These are phyloP conservation scores for Caenorhabditis remanei DNA, from an alignment of 1,140 invertebrate species.

Conservation along the genomic window DNA sequence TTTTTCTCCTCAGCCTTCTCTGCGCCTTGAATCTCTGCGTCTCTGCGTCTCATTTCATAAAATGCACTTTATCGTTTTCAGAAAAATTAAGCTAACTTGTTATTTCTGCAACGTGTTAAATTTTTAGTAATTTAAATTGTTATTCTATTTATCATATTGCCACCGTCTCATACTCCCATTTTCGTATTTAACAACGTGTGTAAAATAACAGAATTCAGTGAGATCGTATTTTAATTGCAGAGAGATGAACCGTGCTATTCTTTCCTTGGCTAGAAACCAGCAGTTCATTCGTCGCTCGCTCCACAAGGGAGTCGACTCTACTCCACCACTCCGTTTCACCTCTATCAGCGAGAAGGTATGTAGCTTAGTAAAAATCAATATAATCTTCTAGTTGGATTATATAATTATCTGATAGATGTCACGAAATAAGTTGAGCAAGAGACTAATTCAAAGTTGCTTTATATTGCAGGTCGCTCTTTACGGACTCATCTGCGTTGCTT, in stretches of 20 bases:
- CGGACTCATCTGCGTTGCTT: slow-evolving; percentile 63
- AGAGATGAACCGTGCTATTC: slow-evolving; percentile 58
- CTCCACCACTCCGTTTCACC: slow-evolving; percentile 65
- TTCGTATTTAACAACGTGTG: no score
- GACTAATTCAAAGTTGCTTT: background rate
- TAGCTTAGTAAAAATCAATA: background rate
- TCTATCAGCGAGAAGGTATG: slow-evolving; percentile 62
- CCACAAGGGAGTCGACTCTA: slow-evolving; percentile 66
- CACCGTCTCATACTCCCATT: no score
- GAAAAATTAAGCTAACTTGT: no score
- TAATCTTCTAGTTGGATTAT: no score
- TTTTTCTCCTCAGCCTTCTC: slow-evolving; percentile 20
- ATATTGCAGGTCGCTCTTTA: slow-evolving; percentile 67
- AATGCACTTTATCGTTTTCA: background rate
- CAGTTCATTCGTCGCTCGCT: slow-evolving; percentile 58
- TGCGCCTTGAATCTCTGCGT: background rate
- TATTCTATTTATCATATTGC: no score
- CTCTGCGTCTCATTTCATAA: background rate
- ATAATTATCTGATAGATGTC: no score
- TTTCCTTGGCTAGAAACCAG: slow-evolving; percentile 58
- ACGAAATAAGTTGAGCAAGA: background rate
- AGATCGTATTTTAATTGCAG: background rate
- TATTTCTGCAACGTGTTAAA: no score
- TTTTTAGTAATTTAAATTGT: no score
- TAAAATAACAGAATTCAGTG: no score